phyloP scores from a whole-genome alignment of 2,888 invertebrate genomes.

The Drosophila mercatorum region DNA sequence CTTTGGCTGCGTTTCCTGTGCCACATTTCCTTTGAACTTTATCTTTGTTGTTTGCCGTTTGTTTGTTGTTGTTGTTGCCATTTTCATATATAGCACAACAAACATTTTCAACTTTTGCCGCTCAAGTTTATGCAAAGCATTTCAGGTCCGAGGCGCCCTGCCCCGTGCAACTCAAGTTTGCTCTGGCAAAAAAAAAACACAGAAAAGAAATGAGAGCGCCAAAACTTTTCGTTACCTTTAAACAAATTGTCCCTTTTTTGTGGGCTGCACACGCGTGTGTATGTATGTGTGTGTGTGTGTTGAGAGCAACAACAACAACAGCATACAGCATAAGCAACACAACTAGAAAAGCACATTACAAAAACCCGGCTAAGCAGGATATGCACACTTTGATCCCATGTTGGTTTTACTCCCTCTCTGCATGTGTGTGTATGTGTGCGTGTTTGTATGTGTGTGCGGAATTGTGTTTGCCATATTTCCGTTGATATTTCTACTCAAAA shows the following conservation, averaged over 20 bases:
- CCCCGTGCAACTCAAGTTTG: conserved; percentile 8
- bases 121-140: conserved; percentile 71
- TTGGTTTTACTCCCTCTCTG: conserved; percentile 32
- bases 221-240: conserved; percentile 73
- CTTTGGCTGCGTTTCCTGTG: conserved; percentile 63
- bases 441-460: conserved; percentile 22
- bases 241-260: conserved; percentile 73
- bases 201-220: conserved; percentile 47
- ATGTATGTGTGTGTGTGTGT: conserved; percentile 13
- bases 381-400: conserved; percentile 64
- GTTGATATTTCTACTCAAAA: conserved; percentile 66
- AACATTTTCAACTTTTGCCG: conserved; percentile 70
- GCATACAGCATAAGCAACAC: conserved; percentile 25
- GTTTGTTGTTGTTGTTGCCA: conserved; percentile 40
- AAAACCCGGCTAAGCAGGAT: conserved; percentile 70
- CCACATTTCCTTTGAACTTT: conserved; percentile 75
- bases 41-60: conserved; percentile 67
- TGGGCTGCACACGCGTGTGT: conserved; percentile 19
- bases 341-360: conserved; percentile 64
- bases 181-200: conserved; percentile 7
- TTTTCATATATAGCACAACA: conserved; percentile 56
- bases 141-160: conserved; percentile 30
- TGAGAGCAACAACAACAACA: conserved; percentile 51
- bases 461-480: conserved; percentile 69
- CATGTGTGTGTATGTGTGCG: conserved; percentile 10